phyloP scores from a whole-genome alignment of 2,888 invertebrate species.

The Ectemnius lituratus region DNA sequence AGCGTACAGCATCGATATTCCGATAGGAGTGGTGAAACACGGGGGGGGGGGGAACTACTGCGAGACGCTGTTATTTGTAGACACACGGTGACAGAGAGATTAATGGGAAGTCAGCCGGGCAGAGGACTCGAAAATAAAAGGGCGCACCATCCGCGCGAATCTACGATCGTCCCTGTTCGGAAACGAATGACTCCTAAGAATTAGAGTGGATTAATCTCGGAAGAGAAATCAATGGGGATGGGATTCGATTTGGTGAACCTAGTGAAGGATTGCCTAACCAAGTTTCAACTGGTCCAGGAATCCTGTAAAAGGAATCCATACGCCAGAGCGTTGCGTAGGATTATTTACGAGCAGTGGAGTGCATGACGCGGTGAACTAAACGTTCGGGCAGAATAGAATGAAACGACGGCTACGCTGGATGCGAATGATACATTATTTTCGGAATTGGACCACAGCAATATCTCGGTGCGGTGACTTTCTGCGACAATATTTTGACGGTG shows the following conservation, averaged over 20 bases:
- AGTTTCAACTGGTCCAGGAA: not conserved
- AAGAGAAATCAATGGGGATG: no score
- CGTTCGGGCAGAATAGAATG: constrained; percentile 24
- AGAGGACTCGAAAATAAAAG: no score
- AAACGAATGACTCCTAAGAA: not conserved
- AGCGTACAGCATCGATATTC: not conserved
- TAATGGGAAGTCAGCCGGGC: constrained; percentile 25
- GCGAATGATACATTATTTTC: constrained; percentile 39
- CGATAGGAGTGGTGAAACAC: constrained; percentile 28
- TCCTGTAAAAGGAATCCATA: not conserved
- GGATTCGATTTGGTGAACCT: no score
- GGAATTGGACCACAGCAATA: constrained; percentile 32
- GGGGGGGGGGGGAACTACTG: constrained; percentile 5
- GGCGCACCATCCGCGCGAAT: no score
- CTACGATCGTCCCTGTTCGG: not conserved
- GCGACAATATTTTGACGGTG: constrained; percentile 48
- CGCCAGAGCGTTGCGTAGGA: not conserved
- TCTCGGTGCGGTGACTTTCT: constrained; percentile 39
- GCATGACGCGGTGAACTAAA: constrained; percentile 33
- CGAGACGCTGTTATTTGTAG: constrained; percentile 41
- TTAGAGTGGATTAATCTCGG: no score
- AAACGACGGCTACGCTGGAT: constrained; percentile 19
- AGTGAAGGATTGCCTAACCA: no score
- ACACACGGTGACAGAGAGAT: constrained; percentile 16
- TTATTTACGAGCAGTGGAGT: constrained; percentile 37